Base-by-base conservation (phyloP, 2,888 invertebrate species). In the Acanthococcus lagerstroemiae region DNA sequence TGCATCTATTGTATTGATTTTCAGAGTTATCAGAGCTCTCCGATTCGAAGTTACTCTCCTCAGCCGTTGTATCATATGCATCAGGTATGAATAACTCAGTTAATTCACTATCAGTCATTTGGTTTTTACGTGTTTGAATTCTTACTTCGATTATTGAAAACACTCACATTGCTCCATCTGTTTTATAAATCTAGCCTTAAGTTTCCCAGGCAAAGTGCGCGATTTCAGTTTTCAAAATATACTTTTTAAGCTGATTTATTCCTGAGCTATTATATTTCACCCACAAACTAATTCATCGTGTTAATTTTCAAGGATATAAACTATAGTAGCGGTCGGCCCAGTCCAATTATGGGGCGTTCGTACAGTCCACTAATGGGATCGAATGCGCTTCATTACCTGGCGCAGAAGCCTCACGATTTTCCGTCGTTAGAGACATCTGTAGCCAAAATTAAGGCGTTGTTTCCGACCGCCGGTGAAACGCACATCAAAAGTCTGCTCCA, bases 391-490 rank as follows among this genome's bases (percentile, higher is more conserved):
- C 71, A 71, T 55, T 72, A 71, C 30, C 68, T 70, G 48, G 70
- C 70, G 45, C 66, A 58, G 82, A 84, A 65, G 55, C 66, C 60
- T 30, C 63, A 60, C 6, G 66, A 52, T 63, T 73, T 84, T 85
- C 3, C 81, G 6, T 87, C 88, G 69, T 82, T 84, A 0, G 89
- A 90, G 71, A 83, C 85, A 6, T 81, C 87, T 67, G 88, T 90
- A 15, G 80, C 84, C 46, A 90, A 88, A 77, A 88, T 91, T 72
- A 84, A 87, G 72, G 84, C 88, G 54, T 87, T 92, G 85, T 93
- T 94, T 75, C 93, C 93, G 2, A 93, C 93, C 6, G 93, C 91
- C 61, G 84, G 87, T 68, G 92, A 93, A 73, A 87, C 87, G 25
- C 92, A 92, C 74, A 91, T 93, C 74, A 85, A 88, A 72, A 81